Base-by-base conservation (phyloP, 2,113 vertebrate genomes). In the Saguinus imperator region DNA sequence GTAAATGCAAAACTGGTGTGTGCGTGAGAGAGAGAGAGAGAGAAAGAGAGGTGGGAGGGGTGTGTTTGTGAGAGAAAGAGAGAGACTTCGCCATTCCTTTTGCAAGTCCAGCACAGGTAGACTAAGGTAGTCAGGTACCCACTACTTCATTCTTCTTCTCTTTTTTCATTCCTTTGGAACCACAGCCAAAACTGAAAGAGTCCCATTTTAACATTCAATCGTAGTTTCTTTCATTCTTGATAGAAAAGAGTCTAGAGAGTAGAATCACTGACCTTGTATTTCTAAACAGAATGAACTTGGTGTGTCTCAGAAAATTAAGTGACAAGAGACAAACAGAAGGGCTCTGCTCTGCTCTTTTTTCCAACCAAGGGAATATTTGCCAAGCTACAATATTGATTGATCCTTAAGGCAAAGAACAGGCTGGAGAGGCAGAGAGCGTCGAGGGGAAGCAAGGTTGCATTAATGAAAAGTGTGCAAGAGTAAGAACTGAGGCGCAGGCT, bases 231-330 rank as follows among this genome's bases (percentile, higher is more conserved):
- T 96, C 73, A 37, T 91, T 93, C 87, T 79, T 94, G 82, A 93
- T 76, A 93, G 95, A 94, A 95, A 96, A 94, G 45, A 85, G 86
- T 75, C 58, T 27, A 5, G 73, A 83, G 29, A 83, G n/a, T 66
- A 37, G 48, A 27, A 88, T 88, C 81, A 57, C 32, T 80, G 79
- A 95, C 94, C 96, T 97, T 97, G 68, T 97, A 92, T 87, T 94
- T 97, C 95, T 94, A 90, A 94, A 90, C 84, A 94, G 87, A 97
- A 97, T 95, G 87, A 97, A 95, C 87, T 94, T 73, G 70, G 55
- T 93, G 94, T 96, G 89, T 96, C 96, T 98, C 50, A 55, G 92
- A 95, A 97, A 94, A 97, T 97, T 93, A 96, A 97, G 66, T 86
- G 89, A 81, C 87, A 92, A 66, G 70, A 96, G 57, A 87, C 86